Percentiles rank a stretch among this genome's conserved stretches.
These are phyloP conservation scores for Oreochromis tanganicae DNA, from an alignment of 2,113 vertebrate species.

Conservation along the genomic window DNA sequence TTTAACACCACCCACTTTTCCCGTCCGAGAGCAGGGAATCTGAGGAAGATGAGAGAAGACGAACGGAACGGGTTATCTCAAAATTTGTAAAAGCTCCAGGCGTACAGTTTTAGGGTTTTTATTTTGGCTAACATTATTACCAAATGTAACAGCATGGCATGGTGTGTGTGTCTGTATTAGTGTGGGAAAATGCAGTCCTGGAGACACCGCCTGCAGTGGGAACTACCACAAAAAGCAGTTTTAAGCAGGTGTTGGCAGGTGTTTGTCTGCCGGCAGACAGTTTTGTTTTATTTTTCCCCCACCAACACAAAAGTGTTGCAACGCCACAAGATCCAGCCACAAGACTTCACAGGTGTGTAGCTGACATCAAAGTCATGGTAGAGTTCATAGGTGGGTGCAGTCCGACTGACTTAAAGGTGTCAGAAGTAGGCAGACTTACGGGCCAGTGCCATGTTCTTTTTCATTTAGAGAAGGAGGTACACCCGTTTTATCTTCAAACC, in stretches of 20 bases:
- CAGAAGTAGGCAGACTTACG: not conserved
- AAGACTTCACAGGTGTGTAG: not conserved
- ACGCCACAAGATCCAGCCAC: not conserved
- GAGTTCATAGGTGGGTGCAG: not conserved
- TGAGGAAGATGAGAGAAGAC: slow-evolving; percentile 11
- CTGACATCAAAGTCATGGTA: not conserved
- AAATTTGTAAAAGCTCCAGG: not conserved
- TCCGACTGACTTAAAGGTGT: not conserved
- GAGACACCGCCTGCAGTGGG: not conserved
- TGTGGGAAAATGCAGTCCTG: not conserved
- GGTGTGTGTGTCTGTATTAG: not conserved
- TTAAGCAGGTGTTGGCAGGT: not conserved
- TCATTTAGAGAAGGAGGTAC: not conserved
- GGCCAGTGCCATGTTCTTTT: not conserved
- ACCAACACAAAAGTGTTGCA: not conserved
- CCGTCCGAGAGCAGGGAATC: not conserved
- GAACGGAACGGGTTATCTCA: not conserved
- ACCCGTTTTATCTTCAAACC: not conserved
- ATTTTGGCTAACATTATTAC: not conserved
- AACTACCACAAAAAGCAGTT: not conserved
- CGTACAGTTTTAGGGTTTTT: not conserved
- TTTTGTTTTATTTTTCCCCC: not conserved
- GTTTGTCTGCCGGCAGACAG: not conserved
- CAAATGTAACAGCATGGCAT: not conserved
- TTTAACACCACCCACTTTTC: slow-evolving; percentile 31